A percentile compares a stretch with the other conserved stretches of the same genome.
These are phyloP conservation scores for Phania funesta DNA, from an alignment of 2,888 invertebrate genomes.

Conservation along the genomic window DNA sequence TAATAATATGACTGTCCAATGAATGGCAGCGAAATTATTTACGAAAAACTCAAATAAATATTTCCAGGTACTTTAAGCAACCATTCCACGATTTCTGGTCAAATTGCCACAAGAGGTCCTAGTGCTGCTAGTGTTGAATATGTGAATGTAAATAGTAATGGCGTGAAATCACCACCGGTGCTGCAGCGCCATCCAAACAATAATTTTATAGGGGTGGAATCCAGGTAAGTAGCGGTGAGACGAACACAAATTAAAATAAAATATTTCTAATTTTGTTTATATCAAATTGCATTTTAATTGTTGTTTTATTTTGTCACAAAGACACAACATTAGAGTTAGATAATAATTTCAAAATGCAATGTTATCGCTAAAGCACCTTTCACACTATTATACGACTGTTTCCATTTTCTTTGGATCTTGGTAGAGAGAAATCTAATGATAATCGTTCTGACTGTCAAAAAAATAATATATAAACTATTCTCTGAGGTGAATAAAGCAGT, in stretches of 20 bases:
- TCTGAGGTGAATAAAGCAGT: no score
- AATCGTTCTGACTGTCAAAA: no score
- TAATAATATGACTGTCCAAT: no score
- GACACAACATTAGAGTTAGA: no score
- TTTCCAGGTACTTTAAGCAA: conserved; percentile 73
- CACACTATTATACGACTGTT: no score
- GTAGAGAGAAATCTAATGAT: no score
- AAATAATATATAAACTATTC: no score
- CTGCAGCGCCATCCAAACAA: conserved; percentile 71
- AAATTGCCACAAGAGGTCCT: conserved; percentile 60
- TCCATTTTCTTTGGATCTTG: no score
- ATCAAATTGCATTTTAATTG: conserved; percentile 62
- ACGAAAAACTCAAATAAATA: conserved; percentile 55
- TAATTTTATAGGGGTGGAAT: conserved; percentile 77
- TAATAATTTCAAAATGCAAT: no score
- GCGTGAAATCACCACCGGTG: conserved; percentile 57
- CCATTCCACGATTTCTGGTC: conserved; percentile 70
- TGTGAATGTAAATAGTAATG: conserved; percentile 67
- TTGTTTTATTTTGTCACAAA: not conserved
- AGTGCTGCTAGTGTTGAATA: conserved; percentile 68
- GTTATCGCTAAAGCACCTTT: no score
- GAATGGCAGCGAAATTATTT: not conserved
- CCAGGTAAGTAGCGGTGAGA: conserved; percentile 75
- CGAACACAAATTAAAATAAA: no score
- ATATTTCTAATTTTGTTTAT: not conserved